Conservation (phyloP, 2,888 invertebrate species). For the Ceraclea dissimilis region DNA sequence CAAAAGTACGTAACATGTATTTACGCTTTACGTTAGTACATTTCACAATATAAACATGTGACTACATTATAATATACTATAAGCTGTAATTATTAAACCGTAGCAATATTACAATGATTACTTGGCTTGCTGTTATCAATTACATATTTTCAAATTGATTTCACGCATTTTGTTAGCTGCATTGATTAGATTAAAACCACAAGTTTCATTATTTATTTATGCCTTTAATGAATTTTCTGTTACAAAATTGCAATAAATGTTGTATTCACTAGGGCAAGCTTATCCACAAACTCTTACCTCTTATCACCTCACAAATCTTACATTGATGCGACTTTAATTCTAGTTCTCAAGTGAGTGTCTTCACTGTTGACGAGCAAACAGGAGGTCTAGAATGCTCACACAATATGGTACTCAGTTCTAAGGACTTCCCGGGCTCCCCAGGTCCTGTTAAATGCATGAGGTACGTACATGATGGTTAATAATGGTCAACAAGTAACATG, state of each 20-base stretch:
- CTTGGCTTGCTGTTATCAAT: neutral
- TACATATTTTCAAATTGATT: no score
- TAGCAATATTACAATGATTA: no score
- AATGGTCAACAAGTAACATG: no score
- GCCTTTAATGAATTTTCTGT: neutral
- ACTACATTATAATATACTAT: no score
- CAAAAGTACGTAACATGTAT: conserved; percentile 60
- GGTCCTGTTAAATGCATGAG: conserved; percentile 75
- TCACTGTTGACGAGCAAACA: conserved; percentile 90
- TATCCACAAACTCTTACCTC: no score
- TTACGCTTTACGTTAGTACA: conserved; percentile 25
- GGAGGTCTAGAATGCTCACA: conserved; percentile 89
- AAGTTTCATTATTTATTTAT: neutral
- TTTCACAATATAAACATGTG: no score
- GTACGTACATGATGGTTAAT: conserved; percentile 55
- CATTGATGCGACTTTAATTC: no score
- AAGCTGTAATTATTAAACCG: no score
- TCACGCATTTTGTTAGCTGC: no score
- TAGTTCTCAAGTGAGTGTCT: conserved; percentile 88
- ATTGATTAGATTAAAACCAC: no score
- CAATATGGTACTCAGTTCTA: conserved; percentile 76
- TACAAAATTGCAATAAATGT: neutral
- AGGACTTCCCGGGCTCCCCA: conserved; percentile 87
- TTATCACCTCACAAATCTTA: no score
- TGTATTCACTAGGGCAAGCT: no score